These are phyloP conservation scores for Elegia similella DNA, from an alignment of 2,888 invertebrate species.

Conservation along the genomic window DNA sequence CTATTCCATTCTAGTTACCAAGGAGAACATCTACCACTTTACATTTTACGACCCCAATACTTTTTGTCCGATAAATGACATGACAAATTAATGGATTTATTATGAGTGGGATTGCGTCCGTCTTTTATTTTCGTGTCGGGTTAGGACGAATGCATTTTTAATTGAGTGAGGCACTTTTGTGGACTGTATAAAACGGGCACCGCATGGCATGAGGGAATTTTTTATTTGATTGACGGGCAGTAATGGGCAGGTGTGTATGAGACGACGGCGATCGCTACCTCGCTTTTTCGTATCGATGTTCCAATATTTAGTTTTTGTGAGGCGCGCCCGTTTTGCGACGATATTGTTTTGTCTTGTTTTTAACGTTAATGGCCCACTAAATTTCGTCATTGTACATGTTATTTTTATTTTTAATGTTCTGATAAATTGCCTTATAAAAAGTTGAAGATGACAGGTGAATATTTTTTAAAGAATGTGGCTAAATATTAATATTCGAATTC, in stretches of 20 bases:
- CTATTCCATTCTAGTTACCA: constrained; percentile 67
- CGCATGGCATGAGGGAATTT: constrained; percentile 74
- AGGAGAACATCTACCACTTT: constrained; percentile 52
- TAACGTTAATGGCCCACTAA: constrained; percentile 48
- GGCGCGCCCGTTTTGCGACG: constrained; percentile 56
- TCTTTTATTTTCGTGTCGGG: constrained; percentile 70
- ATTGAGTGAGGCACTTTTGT: constrained; percentile 81
- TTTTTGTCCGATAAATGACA: constrained; percentile 75
- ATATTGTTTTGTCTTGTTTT: constrained; percentile 40
- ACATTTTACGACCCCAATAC: constrained; percentile 55
- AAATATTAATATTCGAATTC: no score
- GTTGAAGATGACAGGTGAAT: constrained; percentile 8
- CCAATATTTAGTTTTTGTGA: constrained; percentile 61
- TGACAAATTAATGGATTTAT: constrained; percentile 82
- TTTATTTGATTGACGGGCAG: constrained; percentile 80
- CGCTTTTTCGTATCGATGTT: constrained; percentile 66
- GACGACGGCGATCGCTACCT: constrained; percentile 69
- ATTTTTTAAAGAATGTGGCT: not conserved
- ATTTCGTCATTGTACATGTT: constrained; percentile 35
- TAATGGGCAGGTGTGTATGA: constrained; percentile 80
- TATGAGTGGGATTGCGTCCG: constrained; percentile 70
- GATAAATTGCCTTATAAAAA: constrained; percentile 19
- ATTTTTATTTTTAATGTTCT: constrained; percentile 25
- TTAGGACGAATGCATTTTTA: constrained; percentile 81
- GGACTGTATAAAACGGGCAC: constrained; percentile 79